Evolutionary conservation across 2,888 invertebrate genomes (phyloP), one percentile per base, ranked within the genome.

Genomic region (Caenorhabditis sp.): DNA sequence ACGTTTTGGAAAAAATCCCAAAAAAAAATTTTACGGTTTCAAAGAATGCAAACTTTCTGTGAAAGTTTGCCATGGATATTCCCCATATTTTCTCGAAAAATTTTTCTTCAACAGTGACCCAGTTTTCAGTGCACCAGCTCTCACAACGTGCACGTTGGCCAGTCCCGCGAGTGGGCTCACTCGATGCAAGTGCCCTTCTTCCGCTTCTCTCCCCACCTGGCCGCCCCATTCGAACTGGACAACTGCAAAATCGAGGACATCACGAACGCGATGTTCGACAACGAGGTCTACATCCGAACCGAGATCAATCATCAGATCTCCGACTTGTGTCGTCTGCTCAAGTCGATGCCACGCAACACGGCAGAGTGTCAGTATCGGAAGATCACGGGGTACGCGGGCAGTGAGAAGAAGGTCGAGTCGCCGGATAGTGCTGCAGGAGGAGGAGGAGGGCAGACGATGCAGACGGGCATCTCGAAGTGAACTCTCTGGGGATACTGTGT

Each of bases 131-230:
- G 85, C 72, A 84, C 79, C 22, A 79, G 82, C 4, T 81, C 85
- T 24, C 82, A 85, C 56, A 80, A 80, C 41, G 85, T 89, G 88
- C 86, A 72, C 19, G 96, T 97, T 14, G 97, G 97, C 92, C 94
- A 98, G 41, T 96, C 97, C 2, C 94, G 96, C 70, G 96, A 96
- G 2, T 97, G 97, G 97, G 97, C 97, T 93, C 95, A 95, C 61
- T 95, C 95, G 91, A 93, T 95, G 64, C 96, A 96, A 64, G 95
- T 96, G 41, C 97, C 97, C 0, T 98, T 96, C 94, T 94, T 93
- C 90, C 92, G 94, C 16, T 95, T 96, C 91, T 95, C 95, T 91
- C 98, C 98, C 0, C 96, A 95, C 90, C 94, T 98, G 91, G 95
- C 96, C 0, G 94, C 94, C 86, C 96, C 97, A 91, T 94, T 97